A percentile compares a stretch with the other conserved stretches of the same genome.
phyloP scores from a whole-genome alignment of 2,797 vertebrate genomes.

The Clamator glandarius region DNA sequence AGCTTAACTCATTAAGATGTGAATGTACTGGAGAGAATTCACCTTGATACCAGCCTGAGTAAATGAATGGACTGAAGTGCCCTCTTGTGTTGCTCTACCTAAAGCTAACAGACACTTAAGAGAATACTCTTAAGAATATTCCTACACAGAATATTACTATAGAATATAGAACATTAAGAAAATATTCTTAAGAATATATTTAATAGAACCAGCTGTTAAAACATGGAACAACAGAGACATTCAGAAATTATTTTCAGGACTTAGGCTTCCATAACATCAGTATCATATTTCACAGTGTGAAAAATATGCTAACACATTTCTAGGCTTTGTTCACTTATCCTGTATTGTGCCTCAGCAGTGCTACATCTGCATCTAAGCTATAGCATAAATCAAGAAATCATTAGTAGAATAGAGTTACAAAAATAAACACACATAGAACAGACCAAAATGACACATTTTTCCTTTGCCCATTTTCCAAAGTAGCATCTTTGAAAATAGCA shows the following conservation, averaged over 20 bases:
- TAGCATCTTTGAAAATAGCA: background rate
- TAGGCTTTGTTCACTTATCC: background rate
- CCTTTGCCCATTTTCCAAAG: background rate
- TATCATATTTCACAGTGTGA: background rate
- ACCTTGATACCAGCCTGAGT: background rate
- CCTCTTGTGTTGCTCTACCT: constrained; percentile 42
- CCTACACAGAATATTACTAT: background rate
- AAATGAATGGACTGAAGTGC: constrained; percentile 40
- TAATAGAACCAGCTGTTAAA: background rate
- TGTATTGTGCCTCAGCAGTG: background rate
- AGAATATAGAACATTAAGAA: background rate
- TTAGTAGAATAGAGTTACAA: background rate
- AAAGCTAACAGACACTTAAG: background rate
- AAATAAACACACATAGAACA: background rate
- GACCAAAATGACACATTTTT: background rate
- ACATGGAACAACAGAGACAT: background rate
- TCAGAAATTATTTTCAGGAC: background rate
- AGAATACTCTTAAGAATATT: background rate
- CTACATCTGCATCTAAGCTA: background rate
- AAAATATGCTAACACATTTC: background rate
- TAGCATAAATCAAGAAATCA: background rate
- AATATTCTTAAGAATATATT: background rate
- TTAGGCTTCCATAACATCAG: background rate
- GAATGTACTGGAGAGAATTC: background rate
- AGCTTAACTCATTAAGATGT: background rate